Evolutionary conservation across 2,113 vertebrate genomes (phyloP), one percentile per base, ranked within the genome.

Genomic region (Chaetura pelagica): DNA sequence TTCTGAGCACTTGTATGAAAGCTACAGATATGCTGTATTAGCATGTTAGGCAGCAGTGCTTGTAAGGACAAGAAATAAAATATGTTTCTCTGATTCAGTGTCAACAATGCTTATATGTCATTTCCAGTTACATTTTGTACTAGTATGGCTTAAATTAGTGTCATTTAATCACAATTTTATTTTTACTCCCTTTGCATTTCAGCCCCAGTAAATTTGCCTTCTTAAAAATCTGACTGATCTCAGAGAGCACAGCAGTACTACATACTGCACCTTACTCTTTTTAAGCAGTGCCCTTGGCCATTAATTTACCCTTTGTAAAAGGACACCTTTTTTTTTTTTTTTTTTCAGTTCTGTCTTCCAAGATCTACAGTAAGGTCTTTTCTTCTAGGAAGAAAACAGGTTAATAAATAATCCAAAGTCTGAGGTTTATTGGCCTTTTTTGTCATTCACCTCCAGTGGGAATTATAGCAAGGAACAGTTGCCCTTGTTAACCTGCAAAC

Each of bases 401-500:
- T 97, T 97, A 95, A 97, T 97, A 97, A 98, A 97, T 97, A 96
- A 94, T 91, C 87, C 54, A n/a, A 89, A 92, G 90, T 91, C 84
- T 97, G 93, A 97, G 84, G 92, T 96, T 98, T 98, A 98, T 98
- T 97, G 97, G 97, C 24, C 97, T 91, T 97, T 85, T 96, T 97
- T 98, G 98, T 98, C 98, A 98, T 98, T 98, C 98, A 97, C 93
- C 97, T 98, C 98, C 98, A 97, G 92, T 97, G 97, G 97, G 97
- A 98, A 97, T 98, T 96, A 96, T 55, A 89, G 97, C 97, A 96
- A 97, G 94, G 95, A 98, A 98, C 97, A 96, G 96, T 96, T 96
- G 98, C 98, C 98, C 99, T 98, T 98, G 90, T 97, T 98, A 99
- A 99, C 99, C 99, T 98, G 98, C 97, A 98, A 98, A 99, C 99